Percentiles rank a stretch among this genome's conserved stretches.
Conservation (phyloP, 2,888 invertebrate genomes). For the Calameuta pallipes region DNA sequence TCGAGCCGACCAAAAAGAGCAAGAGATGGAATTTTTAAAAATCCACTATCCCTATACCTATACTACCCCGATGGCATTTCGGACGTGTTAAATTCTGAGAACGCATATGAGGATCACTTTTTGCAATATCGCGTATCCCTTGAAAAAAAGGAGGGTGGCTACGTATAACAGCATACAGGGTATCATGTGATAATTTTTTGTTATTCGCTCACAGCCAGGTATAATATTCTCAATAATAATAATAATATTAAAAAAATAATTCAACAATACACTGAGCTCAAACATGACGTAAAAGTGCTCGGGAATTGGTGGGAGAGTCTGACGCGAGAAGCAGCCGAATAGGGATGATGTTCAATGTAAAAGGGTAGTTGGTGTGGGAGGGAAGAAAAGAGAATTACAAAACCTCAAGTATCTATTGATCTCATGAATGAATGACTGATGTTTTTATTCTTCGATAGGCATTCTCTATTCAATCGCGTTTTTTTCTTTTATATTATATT, state of each 20-base stretch:
- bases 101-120: no score
- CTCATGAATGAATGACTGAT: background rate
- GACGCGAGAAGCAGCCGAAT: background rate
- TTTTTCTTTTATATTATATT: background rate
- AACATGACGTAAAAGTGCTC: background rate
- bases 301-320: background rate
- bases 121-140: no score
- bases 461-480: background rate
- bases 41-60: background rate
- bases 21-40: background rate
- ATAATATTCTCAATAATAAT: no score
- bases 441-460: background rate
- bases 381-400: background rate
- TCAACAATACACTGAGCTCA: background rate
- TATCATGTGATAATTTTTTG: no score
- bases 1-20: background rate
- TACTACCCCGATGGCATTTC: background rate
- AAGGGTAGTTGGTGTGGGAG: background rate
- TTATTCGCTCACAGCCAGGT: no score
- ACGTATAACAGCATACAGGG: no score
- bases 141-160: no score
- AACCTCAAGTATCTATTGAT: background rate
- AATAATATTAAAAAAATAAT: background rate
- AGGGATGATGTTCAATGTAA: background rate
- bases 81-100: no score